Conservation (phyloP, 35 echinoderm and acorn worm species). For the Acanthaster planci region DNA sequence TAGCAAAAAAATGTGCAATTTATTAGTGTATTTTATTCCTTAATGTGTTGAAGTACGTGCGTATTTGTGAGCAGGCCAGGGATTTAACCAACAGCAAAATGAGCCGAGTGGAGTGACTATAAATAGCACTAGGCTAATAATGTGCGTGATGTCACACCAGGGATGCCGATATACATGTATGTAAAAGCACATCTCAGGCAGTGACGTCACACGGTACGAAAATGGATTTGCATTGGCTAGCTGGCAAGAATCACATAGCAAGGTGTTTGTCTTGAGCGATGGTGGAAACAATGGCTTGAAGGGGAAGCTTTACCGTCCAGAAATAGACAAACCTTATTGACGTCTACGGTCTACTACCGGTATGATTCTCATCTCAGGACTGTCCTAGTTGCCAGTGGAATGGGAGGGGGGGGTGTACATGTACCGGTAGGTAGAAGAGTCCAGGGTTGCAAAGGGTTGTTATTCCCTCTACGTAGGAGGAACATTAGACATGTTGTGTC, state of each 20-base stretch:
- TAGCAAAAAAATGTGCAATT: not conserved
- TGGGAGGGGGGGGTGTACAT: not conserved
- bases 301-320: not conserved
- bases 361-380: too few species aligned
- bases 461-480: too few species aligned
- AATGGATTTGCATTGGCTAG: slow-evolving; percentile 5
- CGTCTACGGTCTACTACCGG: not conserved
- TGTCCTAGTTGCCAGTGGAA: not conserved
- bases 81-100: not conserved
- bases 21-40: slow-evolving; percentile 17
- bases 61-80: not conserved
- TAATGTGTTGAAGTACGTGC: not conserved
- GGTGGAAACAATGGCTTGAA: not conserved
- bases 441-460: too few species aligned
- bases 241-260: not conserved
- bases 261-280: slow-evolving; percentile 6
- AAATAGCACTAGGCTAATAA: slow-evolving; percentile 26
- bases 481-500: too few species aligned
- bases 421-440: not conserved
- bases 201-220: slow-evolving; percentile 1
- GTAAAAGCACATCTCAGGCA: not conserved
- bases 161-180: not conserved
- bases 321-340: slow-evolving; percentile 20
- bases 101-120: not conserved
- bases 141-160: not conserved